Base-by-base conservation (phyloP, 2,797 vertebrate genomes). In the Microctenopoma lineatum region DNA sequence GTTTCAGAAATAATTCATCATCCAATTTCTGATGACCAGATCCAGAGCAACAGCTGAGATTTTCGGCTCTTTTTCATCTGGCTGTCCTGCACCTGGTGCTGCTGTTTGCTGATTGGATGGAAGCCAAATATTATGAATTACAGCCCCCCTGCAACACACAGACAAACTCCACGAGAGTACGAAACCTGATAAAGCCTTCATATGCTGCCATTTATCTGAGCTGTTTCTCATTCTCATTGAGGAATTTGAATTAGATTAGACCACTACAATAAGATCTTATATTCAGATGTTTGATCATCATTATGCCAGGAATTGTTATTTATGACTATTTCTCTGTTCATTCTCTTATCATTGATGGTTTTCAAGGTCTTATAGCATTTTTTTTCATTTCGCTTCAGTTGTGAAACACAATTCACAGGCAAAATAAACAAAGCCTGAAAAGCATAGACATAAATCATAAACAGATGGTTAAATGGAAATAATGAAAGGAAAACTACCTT, bases 241-340 rank as follows among this genome's bases (percentile, higher is more conserved):
- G 51, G 42, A 61, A 25, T 59, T 45, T 59, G 15, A 73, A 65
- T 80, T 42, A 59, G 27, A 81, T 71, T 65, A 53, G 29, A 65
- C 10, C 1, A 15, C 21, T 4, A 52, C 47, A 64, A 34, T 62
- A 8, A 3, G 2, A 55, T 39, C 5, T 58, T 16, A 46, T 55
- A 62, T 73, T 68, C 25, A 36, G 59, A 59, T 50, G n/a, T 63
- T 76, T 76, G 54, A 79, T 72, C 73, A 69, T 71, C 48, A 45
- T 76, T 63, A 59, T 72, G 67, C 62, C n/a, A 65, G 60, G 54
- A 71, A 52, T 11, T 59, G 58, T 34, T 58, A 58, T 53, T 58
- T 32, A 32, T 15, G 46, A 38, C 67, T 68, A 75, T 80, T 63
- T 69, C 54, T 52, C 34, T 7, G 15, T 53, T 66, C 13, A 39